A percentile compares a stretch with the other conserved stretches of the same genome.
Conservation (phyloP, 2,888 invertebrate species). For the Agrochola lota region DNA sequence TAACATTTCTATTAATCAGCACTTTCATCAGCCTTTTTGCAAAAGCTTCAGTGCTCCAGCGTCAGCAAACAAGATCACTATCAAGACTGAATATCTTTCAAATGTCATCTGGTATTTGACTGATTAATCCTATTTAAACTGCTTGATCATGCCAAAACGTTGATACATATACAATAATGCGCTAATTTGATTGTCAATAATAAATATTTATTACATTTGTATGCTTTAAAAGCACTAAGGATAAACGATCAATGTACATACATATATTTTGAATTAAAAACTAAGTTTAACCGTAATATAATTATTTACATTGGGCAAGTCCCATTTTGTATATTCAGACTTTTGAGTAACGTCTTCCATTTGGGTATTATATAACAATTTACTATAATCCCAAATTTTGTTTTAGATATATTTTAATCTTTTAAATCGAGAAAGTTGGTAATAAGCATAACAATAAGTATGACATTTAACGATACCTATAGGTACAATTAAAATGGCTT, state of each 20-base stretch:
- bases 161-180: constrained; percentile 22
- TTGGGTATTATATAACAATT: constrained; percentile 62
- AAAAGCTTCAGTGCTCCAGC: constrained; percentile 4
- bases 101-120: constrained; percentile 24
- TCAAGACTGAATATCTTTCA: background rate
- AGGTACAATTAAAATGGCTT: constrained; percentile 13
- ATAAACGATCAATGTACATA: constrained; percentile 57
- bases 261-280: constrained; percentile 64
- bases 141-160: constrained; percentile 23
- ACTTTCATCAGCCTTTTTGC: background rate
- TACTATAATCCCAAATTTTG: constrained; percentile 37
- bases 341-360: constrained; percentile 72
- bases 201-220: constrained; percentile 40
- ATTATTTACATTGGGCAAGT: constrained; percentile 70
- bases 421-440: constrained; percentile 35
- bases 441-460: constrained; percentile 38
- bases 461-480: constrained; percentile 43
- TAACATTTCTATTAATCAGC: background rate
- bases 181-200: constrained; percentile 10
- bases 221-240: constrained; percentile 73
- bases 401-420: constrained; percentile 23
- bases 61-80: constrained; percentile 6
- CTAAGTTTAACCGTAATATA: constrained; percentile 67
- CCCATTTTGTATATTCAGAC: constrained; percentile 77
- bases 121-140: constrained; percentile 13